Base-by-base conservation (phyloP, 2,113 vertebrate species). In the Dromas ardeola region DNA sequence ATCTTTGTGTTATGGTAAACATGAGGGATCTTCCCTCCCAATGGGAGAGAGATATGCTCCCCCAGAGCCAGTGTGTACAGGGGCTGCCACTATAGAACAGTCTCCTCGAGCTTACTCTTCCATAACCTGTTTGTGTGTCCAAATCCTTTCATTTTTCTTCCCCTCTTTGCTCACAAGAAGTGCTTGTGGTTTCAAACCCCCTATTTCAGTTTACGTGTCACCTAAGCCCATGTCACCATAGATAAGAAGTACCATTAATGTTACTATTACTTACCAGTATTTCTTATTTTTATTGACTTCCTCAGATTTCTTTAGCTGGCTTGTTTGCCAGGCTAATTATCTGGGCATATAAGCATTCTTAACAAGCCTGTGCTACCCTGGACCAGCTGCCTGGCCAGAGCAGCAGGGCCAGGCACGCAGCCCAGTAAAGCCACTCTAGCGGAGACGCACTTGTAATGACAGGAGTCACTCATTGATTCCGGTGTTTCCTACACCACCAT, bases 381-480 rank as follows among this genome's bases (percentile, higher is more conserved):
- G 22, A 27, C 16, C 10, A 42, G 40, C 16, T 47, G 53, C 49
- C 43, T 32, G 40, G 34, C 19, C n/a, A 65, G 29, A 36, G 40
- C 55, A 81, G 65, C 40, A 32, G 23, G 50, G 52, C 25, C 80
- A 36, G 14, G 27, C 3, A 9, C 45, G 32, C 2, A 1, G 42
- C 15, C 18, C 3, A 0, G 15, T 32, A 49, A 63, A 63, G 19
- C 21, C 34, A 20, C 27, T 59, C 21, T 5, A 34, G 13, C 3
- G 13, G 43, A 49, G 20, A 9, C 1, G 2, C 13, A 15, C 11
- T 29, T 4, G 0, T n/a, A 50, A 1, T 1, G 4, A 6, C 26
- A 47, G 5, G 5, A 86, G 56, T 9, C 71, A 56, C 30, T 63
- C 36, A 19, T 23, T 2, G 17, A 38, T 50, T n/a, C 52, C 13